These are phyloP conservation scores for Lepilemur septentrionalis DNA, from an alignment of 2,797 vertebrate species.

Conservation along the genomic window DNA sequence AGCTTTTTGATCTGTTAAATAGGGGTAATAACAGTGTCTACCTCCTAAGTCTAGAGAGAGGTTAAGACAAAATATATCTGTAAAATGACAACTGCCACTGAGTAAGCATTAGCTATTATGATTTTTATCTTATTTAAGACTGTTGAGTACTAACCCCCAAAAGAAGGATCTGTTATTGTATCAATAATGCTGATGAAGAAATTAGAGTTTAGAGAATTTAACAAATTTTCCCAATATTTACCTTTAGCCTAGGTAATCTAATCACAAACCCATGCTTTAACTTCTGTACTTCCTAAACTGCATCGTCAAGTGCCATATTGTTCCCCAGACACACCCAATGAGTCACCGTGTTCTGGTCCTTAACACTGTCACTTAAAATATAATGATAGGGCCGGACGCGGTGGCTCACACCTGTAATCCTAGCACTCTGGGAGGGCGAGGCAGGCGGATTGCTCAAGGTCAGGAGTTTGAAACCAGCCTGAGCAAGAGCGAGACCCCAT, in stretches of 20 bases:
- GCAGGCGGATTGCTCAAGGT: no score
- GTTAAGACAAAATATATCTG: background rate
- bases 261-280: background rate
- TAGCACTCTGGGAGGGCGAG: no score
- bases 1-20: background rate
- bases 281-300: background rate
- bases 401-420: no score
- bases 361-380: conserved; percentile 26
- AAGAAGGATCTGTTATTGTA: background rate
- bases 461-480: no score
- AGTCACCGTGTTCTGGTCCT: background rate
- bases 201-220: background rate
- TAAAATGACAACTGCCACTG: background rate
- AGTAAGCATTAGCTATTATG: background rate
- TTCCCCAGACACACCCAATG: background rate
- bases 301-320: background rate
- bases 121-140: background rate
- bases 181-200: background rate
- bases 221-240: background rate
- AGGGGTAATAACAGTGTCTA: background rate
- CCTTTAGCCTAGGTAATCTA: background rate
- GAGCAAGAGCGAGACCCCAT: no score
- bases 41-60: background rate
- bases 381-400: background rate
- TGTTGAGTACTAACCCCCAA: background rate